phyloP scores from a whole-genome alignment of 2,113 vertebrate genomes.

The Sander lucioperca region DNA sequence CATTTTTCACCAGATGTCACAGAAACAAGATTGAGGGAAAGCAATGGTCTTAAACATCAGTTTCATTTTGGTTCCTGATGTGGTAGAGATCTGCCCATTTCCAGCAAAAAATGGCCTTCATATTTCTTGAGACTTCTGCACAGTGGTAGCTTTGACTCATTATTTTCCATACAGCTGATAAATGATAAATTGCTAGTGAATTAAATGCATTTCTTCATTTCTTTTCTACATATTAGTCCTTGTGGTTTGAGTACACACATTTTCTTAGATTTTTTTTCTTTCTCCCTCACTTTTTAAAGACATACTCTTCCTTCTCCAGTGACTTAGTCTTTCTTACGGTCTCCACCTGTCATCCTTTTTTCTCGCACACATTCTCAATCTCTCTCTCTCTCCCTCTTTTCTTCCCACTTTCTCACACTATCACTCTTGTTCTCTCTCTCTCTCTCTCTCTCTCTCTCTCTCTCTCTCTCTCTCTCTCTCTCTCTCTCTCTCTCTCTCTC shows the following conservation, averaged over 20 bases:
- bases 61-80: neutral
- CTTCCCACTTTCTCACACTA: conserved; percentile 13
- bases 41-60: neutral
- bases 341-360: conserved; percentile 8
- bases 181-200: neutral
- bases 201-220: neutral
- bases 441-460: conserved; percentile 5
- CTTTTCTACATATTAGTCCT: conserved; percentile 2
- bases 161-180: neutral
- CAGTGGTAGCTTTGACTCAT: neutral
- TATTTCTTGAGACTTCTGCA: neutral
- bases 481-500: conserved; percentile 15
- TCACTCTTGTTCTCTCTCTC: conserved; percentile 13
- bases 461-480: neutral
- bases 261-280: neutral
- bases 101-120: neutral
- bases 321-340: conserved; percentile 24
- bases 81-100: neutral
- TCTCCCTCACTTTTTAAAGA: conserved; percentile 1
- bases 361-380: conserved; percentile 13
- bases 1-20: too few species aligned
- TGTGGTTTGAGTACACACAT: neutral
- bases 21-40: too few species aligned
- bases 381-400: conserved; percentile 9
- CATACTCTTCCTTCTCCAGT: neutral